Evolutionary conservation across 2,888 invertebrate species (phyloP), one percentile per base, ranked within the genome.

Genomic region (Mactromeris polynyma): DNA sequence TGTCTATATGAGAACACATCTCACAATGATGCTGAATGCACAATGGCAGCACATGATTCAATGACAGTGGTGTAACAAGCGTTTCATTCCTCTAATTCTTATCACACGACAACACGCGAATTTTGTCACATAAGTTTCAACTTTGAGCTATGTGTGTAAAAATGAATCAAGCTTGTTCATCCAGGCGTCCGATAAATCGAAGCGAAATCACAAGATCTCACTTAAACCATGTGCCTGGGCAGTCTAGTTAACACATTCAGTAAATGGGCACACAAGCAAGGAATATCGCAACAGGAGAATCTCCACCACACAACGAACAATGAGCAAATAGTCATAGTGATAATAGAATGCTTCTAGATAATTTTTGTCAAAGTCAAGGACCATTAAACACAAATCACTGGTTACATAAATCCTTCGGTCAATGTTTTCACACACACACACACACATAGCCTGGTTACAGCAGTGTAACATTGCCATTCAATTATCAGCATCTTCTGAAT

Each of bases 401-500:
- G 46, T 46, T 31, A 83, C 17, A 42, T n/a, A 40, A 31, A 78
- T 84, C 54, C 78, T 38, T 69, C 51, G 33, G 73, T 73, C 36
- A 73, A 36, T 54, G 21, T 54, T 26, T 46, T 17, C 69, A 83
- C 73, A 83, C 83, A 78, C 73, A 51, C 69, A 83, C 73, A 83
- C 83, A 78, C 73, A 51, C 33, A 38, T 64, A 84, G 54, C 38
- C 77, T 54, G 36, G 46, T 73, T 69, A 73, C 73, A 83, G 83
- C 83, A 69, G 78, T 73, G 33, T 14, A 38, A 40, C 42, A 21
- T 46, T 46, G 9, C 42, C 46, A 33, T n/a, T 87, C 83, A 91
- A 42, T 87, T 90, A 36, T 89, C 90, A 78, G 91, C 88, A 82
- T 94, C 94, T 69, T 95, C 95, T 0, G 94, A 93, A 82, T 95